phyloP scores from a whole-genome alignment of 1,140 invertebrate species.

The Drosophila obscura region DNA sequence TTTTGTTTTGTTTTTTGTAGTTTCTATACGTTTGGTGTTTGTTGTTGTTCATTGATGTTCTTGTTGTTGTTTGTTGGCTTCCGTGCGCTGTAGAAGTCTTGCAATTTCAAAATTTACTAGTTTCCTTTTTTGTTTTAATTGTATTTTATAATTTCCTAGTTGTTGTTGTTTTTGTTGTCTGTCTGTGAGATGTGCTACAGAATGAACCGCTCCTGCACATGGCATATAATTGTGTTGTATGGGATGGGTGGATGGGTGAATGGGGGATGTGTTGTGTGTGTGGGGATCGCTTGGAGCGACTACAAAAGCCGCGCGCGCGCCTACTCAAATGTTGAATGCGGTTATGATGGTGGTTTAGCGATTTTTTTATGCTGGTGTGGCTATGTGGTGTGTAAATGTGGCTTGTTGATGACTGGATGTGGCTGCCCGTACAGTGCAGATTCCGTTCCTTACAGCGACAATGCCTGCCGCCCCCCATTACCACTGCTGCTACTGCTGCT shows the following conservation, averaged over 20 bases:
- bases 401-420: conserved; percentile 24
- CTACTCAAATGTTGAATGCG: conserved; percentile 37
- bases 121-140: conserved; percentile 63
- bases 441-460: conserved; percentile 35
- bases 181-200: conserved; percentile 49
- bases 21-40: conserved; percentile 44
- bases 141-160: conserved; percentile 80
- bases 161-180: conserved; percentile 60
- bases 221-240: conserved; percentile 11
- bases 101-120: conserved; percentile 74
- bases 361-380: conserved; percentile 29
- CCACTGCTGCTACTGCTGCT: not conserved
- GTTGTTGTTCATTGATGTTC: conserved; percentile 20
- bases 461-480: not conserved
- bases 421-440: conserved; percentile 46
- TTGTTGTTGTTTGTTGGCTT: conserved; percentile 38
- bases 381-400: conserved; percentile 40
- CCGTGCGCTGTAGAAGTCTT: conserved; percentile 63
- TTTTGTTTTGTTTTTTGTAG: conserved; percentile 18
- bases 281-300: conserved; percentile 40
- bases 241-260: conserved; percentile 19
- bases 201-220: conserved; percentile 37
- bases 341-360: conserved; percentile 18
- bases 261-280: conserved; percentile 1
- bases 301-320: conserved; percentile 42